phyloP scores from a whole-genome alignment of 2,797 vertebrate species.

The Onychomys leucogaster region DNA sequence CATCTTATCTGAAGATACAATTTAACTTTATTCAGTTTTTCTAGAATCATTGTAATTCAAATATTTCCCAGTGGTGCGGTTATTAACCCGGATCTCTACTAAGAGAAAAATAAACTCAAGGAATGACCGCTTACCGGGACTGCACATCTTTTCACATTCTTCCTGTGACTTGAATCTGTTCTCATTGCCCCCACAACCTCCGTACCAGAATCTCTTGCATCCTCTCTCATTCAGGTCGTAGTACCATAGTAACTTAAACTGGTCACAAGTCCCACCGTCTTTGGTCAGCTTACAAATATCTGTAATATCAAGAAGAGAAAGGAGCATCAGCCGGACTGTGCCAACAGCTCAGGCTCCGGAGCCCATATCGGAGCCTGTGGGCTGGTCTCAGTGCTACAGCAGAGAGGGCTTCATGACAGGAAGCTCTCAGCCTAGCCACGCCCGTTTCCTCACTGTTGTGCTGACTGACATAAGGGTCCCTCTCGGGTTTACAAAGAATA shows the following conservation, averaged over 20 bases:
- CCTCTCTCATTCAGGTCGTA: slow-evolving; percentile 89
- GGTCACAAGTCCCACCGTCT: slow-evolving; percentile 92
- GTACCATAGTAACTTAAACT: slow-evolving; percentile 94
- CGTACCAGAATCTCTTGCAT: slow-evolving; percentile 97
- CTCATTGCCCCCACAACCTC: slow-evolving; percentile 95
- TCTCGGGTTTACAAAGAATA: background rate
- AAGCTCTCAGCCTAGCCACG: rapidly evolving
- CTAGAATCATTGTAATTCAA: background rate
- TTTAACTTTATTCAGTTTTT: background rate
- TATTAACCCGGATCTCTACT: background rate
- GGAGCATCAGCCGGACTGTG: rapidly evolving
- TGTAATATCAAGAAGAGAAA: slow-evolving; percentile 40
- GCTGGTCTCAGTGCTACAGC: too few species aligned
- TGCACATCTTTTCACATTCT: slow-evolving; percentile 93
- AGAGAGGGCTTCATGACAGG: background rate
- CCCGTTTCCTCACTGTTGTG: rapidly evolving
- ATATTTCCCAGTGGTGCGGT: background rate
- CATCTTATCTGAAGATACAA: background rate
- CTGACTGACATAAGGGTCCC: background rate
- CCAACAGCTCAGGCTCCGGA: background rate
- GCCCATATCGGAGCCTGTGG: rapidly evolving
- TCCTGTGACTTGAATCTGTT: slow-evolving; percentile 94
- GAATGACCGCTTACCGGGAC: slow-evolving; percentile 88
- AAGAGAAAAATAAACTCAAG: too few species aligned
- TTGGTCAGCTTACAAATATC: slow-evolving; percentile 92